Evolutionary conservation across 2,797 vertebrate species (phyloP).

Genomic region (Geotrypetes seraphini): DNA sequence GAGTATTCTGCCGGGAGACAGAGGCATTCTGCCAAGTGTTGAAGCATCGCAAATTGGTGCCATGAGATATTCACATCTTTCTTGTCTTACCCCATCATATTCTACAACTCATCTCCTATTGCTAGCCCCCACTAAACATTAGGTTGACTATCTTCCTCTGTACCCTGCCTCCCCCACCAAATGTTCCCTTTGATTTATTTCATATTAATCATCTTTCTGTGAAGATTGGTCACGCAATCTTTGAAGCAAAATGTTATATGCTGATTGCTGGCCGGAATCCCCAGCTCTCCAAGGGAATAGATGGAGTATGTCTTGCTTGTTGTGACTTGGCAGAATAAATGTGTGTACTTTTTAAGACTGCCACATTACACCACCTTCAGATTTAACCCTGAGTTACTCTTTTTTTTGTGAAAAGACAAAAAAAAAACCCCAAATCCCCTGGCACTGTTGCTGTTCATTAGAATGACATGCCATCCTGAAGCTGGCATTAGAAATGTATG

Average conservation of each 20-base stretch:
- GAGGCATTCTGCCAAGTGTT: too few relatives aligned
- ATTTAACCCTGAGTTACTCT: background rate
- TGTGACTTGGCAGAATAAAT: background rate
- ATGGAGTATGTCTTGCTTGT: background rate
- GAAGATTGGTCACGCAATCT: background rate
- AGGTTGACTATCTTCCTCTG: too few relatives aligned
- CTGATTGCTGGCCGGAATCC: background rate
- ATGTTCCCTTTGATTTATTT: too few relatives aligned
- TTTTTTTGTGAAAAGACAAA: conserved; percentile 4
- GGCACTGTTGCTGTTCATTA: background rate
- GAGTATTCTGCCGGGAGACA: too few relatives aligned
- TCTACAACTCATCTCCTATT: too few relatives aligned
- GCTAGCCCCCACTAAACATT: too few relatives aligned
- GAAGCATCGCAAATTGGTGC: too few relatives aligned
- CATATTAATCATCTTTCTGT: too few relatives aligned
- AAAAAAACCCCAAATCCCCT: conserved; percentile 10
- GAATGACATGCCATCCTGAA: conserved; percentile 9
- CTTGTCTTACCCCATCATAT: too few relatives aligned
- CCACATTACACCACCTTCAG: background rate
- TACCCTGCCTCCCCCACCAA: too few relatives aligned
- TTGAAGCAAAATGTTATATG: background rate
- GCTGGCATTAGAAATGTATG: background rate
- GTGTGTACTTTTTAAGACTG: background rate
- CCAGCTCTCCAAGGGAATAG: background rate
- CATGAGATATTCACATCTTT: too few relatives aligned